A percentile compares a stretch with the other conserved stretches of the same genome.
Conservation (phyloP, 1,140 invertebrate genomes). For the Drosophila parabipectinata region DNA sequence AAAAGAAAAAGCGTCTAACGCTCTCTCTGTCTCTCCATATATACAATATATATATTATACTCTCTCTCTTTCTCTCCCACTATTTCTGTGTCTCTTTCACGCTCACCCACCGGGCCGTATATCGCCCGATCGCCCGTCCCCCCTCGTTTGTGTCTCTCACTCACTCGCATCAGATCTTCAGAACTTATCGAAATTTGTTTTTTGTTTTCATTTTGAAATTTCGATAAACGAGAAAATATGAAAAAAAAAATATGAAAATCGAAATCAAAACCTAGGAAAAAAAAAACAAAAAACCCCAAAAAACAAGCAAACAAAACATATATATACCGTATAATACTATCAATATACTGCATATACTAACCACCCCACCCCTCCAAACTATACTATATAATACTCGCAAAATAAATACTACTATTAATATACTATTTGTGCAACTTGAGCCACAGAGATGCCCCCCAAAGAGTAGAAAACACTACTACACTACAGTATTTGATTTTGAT, state of each 20-base stretch:
- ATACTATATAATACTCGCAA: conserved; percentile 38
- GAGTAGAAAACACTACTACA: conserved; percentile 22
- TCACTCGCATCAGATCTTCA: conserved; percentile 12
- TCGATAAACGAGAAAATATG: conserved; percentile 42
- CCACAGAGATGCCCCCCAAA: conserved; percentile 32
- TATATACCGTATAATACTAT: conserved; percentile 42
- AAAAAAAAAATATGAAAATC: conserved; percentile 17
- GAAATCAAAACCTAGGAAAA: conserved; percentile 23
- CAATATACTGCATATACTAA: conserved; percentile 49
- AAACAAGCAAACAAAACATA: conserved; percentile 41
- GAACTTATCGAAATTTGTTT: conserved; percentile 38
- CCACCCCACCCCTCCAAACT: conserved; percentile 16
- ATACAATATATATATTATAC: conserved; percentile 9
- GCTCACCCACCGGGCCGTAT: conserved; percentile 21
- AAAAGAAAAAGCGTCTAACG: conserved; percentile 24
- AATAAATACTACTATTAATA: conserved; percentile 20
- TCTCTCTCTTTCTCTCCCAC: conserved; percentile 1
- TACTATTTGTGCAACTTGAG: conserved; percentile 36
- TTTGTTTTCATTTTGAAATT: conserved; percentile 59
- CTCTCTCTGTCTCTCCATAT: conserved; percentile 10
- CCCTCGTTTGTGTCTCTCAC: conserved; percentile 20
- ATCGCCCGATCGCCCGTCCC: background rate
- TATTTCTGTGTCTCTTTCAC: conserved; percentile 22
- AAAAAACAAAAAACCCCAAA: conserved; percentile 15
- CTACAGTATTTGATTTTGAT: conserved; percentile 34